These are phyloP conservation scores for Hetaerina americana DNA, from an alignment of 1,140 invertebrate genomes.

Conservation along the genomic window DNA sequence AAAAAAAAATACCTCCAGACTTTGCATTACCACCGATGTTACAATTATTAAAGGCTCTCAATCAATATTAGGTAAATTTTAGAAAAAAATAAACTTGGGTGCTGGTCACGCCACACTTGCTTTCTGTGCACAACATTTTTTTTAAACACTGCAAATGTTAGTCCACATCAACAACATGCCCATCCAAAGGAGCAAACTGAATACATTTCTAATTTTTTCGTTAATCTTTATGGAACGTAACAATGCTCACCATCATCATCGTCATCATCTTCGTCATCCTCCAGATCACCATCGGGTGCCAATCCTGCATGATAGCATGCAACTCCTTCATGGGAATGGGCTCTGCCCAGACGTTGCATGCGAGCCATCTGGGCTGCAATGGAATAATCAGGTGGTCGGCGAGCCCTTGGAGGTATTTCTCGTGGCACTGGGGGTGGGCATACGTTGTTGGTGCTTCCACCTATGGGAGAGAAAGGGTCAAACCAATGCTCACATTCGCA, in stretches of 20 bases:
- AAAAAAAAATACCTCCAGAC: no score
- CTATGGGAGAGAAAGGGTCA: not conserved
- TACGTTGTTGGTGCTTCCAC: not conserved
- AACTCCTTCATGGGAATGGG: constrained; percentile 75
- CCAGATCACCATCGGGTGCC: constrained; percentile 37
- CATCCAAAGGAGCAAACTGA: not conserved
- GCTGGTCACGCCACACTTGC: no score
- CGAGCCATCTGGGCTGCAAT: constrained; percentile 60
- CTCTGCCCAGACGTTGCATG: constrained; percentile 59
- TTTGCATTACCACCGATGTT: no score
- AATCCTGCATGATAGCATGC: constrained; percentile 43
- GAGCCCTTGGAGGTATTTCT: constrained; percentile 15
- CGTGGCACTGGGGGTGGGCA: constrained; percentile 2
- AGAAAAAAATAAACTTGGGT: no score
- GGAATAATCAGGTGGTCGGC: constrained; percentile 52
- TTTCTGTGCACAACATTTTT: no score
- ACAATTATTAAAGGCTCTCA: no score
- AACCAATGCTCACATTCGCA: not conserved
- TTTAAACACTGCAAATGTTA: not conserved
- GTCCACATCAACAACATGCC: no score
- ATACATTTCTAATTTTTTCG: constrained; percentile 5
- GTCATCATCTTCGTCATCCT: constrained; percentile 38
- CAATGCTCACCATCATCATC: not conserved
- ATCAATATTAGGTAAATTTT: no score
- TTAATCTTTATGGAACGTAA: not conserved